Base-by-base conservation (phyloP, 1,140 invertebrate genomes). In the Apolygus lucorum region DNA sequence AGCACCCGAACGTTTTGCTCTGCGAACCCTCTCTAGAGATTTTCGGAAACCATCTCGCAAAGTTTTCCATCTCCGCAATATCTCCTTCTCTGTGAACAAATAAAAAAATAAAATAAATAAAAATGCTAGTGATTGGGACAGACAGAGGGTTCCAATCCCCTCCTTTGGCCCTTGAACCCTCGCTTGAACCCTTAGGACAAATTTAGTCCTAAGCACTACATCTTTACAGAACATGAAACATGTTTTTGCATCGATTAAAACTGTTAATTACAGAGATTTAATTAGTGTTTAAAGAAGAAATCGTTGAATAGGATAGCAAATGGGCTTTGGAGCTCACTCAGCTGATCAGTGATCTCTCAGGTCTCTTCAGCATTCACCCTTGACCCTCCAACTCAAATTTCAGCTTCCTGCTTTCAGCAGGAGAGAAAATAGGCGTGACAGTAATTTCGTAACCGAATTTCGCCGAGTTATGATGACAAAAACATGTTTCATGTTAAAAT, bases 21-120 rank as follows among this genome's bases (percentile, higher is more conserved):
- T 59, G 62, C 70, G 68, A 28, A 68, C 22, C 27, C 68, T 64
- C 4, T 64, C 27, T 26, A 25, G 8, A 25, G 54, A 21, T 52
- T 70, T 70, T 22, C 27, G 29, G 65, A 66, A 66, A 11, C 63
- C 69, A 54, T 67, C 64, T 24, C 69, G 28, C 21, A 70, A 25
- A 54, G 64, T 24, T 54, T 54, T 67, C 64, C 69, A 70, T 22
- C 63, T 64, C 52, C 59, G 59, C 49, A 59, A 54, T n/a, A 70
- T 34, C 59, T 70, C 69, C 28, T 67, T 70, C 4, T 63, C 64
- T 52, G 49, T 2, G 28, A 52, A 65, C 24, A 13, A 52, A 65
- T 4, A 67, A 70, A 52, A 28, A 59, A 29, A 62, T 63, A 13
- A 69, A 11, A 24, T 26, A 28, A 62, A 67, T 49, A 8, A 49